phyloP scores from a whole-genome alignment of 2,113 vertebrate genomes.

The Hippolais icterina region DNA sequence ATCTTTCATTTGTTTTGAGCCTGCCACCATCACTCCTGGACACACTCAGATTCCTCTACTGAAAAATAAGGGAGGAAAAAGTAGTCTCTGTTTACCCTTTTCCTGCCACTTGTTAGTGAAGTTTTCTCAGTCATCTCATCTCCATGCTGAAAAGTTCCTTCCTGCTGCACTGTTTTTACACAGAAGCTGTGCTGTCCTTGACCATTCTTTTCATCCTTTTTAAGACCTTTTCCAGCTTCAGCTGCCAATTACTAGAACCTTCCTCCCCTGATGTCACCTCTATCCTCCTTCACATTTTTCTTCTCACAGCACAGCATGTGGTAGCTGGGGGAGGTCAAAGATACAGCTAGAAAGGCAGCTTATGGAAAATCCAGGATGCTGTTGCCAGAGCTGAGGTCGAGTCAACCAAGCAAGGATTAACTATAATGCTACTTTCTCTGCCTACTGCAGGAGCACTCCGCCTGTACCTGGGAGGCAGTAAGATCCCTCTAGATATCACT shows the following conservation, averaged over 20 bases:
- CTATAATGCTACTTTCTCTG: neutral
- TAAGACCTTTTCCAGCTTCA: neutral
- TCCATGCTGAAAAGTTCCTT: neutral
- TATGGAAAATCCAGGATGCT: neutral
- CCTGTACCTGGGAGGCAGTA: too few species aligned
- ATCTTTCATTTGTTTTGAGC: neutral
- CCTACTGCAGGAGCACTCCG: neutral
- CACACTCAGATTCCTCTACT: neutral
- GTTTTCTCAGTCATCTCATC: neutral
- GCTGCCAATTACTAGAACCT: neutral
- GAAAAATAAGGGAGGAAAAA: neutral
- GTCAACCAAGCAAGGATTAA: neutral
- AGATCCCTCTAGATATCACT: neutral
- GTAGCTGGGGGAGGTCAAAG: neutral
- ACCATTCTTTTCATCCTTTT: neutral
- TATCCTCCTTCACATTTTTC: neutral
- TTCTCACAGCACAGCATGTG: neutral
- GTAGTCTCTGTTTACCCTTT: neutral
- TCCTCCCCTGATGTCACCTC: neutral
- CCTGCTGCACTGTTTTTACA: neutral
- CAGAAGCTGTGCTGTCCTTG: neutral
- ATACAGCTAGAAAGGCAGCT: neutral
- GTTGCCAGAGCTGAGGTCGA: rapidly evolving
- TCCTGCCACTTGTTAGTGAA: rapidly evolving
- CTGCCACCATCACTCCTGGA: neutral